Evolutionary conservation across 2,888 invertebrate genomes (phyloP), one percentile per base, ranked within the genome.

Genomic region (Meliscaeva auricollis): DNA sequence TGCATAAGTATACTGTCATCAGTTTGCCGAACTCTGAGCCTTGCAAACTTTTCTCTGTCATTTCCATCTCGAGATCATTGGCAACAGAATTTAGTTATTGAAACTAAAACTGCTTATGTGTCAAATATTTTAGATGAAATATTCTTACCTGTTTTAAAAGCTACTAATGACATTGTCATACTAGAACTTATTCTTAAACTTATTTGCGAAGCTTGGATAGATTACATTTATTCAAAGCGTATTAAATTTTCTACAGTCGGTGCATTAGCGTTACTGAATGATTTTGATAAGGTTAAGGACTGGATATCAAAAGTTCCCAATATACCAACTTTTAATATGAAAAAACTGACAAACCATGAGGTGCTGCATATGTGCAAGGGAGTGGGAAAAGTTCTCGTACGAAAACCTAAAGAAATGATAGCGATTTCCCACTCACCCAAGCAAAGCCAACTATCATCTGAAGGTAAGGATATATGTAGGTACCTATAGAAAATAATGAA

Each of bases 131-230:
- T 93, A 95, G 96, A 96, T 90, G 94, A 95, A 92, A 95, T 97
- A 89, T 91, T 96, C 87, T 92, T 95, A 76, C 97, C 97, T 0
- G 96, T 96, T n/a, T 93, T 97, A 88, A 93, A 94, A 88, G 96
- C 97, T 54, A 96, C 96, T 3, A 94, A 94, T 70, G 95, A 97
- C 89, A 94, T 95, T 64, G 93, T 94, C 6, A 95, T 96, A 50
- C 93, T 96, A 30, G 96, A 96, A 89, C 95, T 96, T 94, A 94
- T 96, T 68, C 92, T 97, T 38, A 95, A 95, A 90, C 95, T 97
- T 35, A 95, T 97, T 93, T 96, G 97, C 89, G 97, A 97, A 91
- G 95, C 97, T 0, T 97, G 97, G 97, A 93, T 97, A 68, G 96
- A 97, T 90, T 96, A 96, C 89, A 97, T 97, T 87, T 97, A 96